A percentile compares a stretch with the other conserved stretches of the same genome.
Evolutionary conservation across 2,113 vertebrate species (phyloP).

Genomic region (Lathamus discolor): DNA sequence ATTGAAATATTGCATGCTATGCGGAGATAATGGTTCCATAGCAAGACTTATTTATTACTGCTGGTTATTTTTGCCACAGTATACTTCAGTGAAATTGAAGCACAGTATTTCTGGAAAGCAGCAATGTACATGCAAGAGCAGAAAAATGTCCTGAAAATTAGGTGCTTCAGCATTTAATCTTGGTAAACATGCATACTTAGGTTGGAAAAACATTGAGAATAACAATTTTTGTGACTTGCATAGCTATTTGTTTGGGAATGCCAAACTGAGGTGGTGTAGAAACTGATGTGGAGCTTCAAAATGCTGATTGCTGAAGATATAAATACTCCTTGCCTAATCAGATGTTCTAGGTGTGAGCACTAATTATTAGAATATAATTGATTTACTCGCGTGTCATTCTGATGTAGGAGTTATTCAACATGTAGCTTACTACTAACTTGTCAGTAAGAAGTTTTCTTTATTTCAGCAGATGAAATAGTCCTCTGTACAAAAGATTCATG

Average conservation of each 20-base stretch:
- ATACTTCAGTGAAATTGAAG: not conserved
- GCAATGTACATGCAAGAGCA: not conserved
- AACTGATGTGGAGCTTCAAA: not conserved
- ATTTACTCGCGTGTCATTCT: rapidly evolving
- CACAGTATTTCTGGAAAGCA: not conserved
- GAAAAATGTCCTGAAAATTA: not conserved
- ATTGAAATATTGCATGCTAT: not conserved
- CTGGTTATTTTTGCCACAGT: not conserved
- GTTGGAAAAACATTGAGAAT: not conserved
- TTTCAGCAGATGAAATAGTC: not conserved
- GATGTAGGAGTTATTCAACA: not conserved
- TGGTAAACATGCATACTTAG: not conserved
- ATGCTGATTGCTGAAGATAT: not conserved
- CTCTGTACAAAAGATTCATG: not conserved
- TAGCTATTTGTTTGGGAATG: not conserved
- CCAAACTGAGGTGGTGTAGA: not conserved
- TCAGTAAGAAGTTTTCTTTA: not conserved
- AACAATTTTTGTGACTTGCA: not conserved
- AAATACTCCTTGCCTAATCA: not conserved
- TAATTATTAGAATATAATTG: not conserved
- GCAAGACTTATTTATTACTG: not conserved
- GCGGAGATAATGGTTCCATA: not conserved
- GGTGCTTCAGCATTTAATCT: not conserved
- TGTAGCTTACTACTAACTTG: not conserved
- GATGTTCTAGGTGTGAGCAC: not conserved